Base-by-base conservation (phyloP, 2,888 invertebrate species). In the Nemapogon koenigi region DNA sequence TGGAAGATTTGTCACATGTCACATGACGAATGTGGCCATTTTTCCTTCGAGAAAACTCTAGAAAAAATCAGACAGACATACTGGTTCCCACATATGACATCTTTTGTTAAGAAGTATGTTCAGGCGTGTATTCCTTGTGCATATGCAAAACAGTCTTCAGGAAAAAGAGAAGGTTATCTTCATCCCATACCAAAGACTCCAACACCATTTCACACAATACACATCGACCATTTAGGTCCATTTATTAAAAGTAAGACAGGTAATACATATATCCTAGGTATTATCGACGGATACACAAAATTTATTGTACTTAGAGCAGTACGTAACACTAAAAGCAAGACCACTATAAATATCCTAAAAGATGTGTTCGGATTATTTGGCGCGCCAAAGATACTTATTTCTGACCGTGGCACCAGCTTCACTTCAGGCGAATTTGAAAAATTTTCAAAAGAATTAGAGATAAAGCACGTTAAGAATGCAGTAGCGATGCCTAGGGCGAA, bases 1-100 rank as follows among this genome's bases (percentile, higher is more conserved):
- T n/a, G n/a, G n/a, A n/a, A n/a, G n/a, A n/a, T n/a, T n/a, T n/a
- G n/a, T n/a, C n/a, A n/a, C n/a, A n/a, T n/a, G n/a, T n/a, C n/a
- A n/a, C n/a, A n/a, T n/a, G n/a, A n/a, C n/a, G n/a, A n/a, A n/a
- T 26, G 40, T 22, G 52, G 50, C 7, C 51, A 52, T 33, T 47
- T 46, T 16, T 31, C 38, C 4, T 25, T 37, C 3, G 48, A 50
- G 8, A 49, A 50, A 36, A 50, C 48, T n/a, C 13, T 48, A 14
- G 39, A 45, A 14, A 37, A 36, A 26, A 27, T 47, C 3, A 28
- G 15, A 14, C 26, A 18, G 19, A 30, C 22, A 8, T 49, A 39
- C 28, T 48, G 47, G 44, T 46, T 48, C 27, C 39, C 42, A 11
- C 30, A 32, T 2, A 43, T 47, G 42, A 19, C 31, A 2, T 10